A percentile compares a stretch with the other conserved stretches of the same genome.
These are phyloP conservation scores for Meles meles DNA, from an alignment of 2,113 vertebrate species.

Conservation along the genomic window DNA sequence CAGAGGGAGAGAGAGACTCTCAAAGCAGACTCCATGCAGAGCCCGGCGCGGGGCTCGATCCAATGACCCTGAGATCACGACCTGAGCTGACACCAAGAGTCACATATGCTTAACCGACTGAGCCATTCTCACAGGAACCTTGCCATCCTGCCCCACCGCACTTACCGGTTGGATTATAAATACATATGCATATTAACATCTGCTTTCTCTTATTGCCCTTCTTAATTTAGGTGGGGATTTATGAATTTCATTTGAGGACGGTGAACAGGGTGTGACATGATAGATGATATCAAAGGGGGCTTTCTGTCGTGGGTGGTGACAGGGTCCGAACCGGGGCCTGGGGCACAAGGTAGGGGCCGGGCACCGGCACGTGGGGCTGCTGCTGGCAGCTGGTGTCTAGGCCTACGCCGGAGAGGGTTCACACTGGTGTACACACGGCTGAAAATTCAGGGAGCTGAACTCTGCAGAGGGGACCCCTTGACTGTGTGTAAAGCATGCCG, in stretches of 20 bases:
- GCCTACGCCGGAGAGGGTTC: not conserved
- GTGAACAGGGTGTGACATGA: not conserved
- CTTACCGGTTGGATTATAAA: not conserved
- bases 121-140: not conserved
- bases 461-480: not conserved
- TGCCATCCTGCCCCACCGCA: not conserved
- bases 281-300: no score
- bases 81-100: no score
- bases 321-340: not conserved
- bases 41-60: no score
- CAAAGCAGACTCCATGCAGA: no score
- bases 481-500: not conserved
- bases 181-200: no score
- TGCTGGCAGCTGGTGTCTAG: not conserved
- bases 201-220: not conserved
- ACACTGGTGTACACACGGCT: accelerated
- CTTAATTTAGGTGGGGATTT: not conserved
- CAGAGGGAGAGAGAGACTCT: no score
- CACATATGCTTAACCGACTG: no score
- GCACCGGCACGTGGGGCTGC: not conserved
- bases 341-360: not conserved
- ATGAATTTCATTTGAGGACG: not conserved
- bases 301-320: not conserved
- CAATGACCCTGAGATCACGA: no score
- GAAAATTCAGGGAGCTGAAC: not conserved